A percentile compares a stretch with the other conserved stretches of the same genome.
Evolutionary conservation across 2,113 vertebrate genomes (phyloP).

Genomic region (Eretmochelys imbricata): DNA sequence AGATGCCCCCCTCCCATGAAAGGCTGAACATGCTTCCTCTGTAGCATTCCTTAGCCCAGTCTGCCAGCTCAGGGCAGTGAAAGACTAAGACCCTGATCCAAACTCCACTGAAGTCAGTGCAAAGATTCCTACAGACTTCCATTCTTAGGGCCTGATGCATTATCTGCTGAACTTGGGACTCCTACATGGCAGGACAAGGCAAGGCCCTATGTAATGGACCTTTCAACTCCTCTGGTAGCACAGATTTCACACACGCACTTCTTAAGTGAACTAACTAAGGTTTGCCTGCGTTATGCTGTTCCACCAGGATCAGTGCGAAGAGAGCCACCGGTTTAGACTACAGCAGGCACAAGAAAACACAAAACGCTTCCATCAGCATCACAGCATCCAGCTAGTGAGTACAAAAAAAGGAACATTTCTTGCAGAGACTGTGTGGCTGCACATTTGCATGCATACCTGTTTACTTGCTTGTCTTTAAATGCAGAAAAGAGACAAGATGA

Average conservation of each 20-base stretch:
- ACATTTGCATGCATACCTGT: neutral
- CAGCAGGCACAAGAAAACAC: conserved; percentile 77
- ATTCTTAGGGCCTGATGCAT: neutral
- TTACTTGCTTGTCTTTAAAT: conserved; percentile 62
- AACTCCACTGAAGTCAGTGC: neutral
- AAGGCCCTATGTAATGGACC: neutral
- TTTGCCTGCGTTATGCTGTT: conserved; percentile 45
- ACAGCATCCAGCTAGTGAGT: conserved; percentile 90
- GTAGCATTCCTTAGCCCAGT: neutral
- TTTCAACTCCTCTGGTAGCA: neutral
- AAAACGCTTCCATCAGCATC: conserved; percentile 84
- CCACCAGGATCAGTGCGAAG: conserved; percentile 90
- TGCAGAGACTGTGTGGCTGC: neutral
- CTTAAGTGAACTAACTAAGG: neutral
- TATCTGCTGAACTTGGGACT: neutral
- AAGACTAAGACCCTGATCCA: neutral
- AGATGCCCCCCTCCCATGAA: neutral
- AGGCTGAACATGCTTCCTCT: neutral
- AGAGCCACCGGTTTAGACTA: conserved; percentile 83
- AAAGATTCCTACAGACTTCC: neutral
- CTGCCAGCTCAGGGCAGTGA: neutral
- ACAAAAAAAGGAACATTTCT: neutral
- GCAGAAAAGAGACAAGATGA: conserved; percentile 92
- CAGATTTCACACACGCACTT: neutral
- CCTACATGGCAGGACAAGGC: neutral